Percentiles rank a stretch among this genome's conserved stretches.
These are phyloP conservation scores for Chaenogobius annularis DNA, from an alignment of 2,113 vertebrate species.

Conservation along the genomic window DNA sequence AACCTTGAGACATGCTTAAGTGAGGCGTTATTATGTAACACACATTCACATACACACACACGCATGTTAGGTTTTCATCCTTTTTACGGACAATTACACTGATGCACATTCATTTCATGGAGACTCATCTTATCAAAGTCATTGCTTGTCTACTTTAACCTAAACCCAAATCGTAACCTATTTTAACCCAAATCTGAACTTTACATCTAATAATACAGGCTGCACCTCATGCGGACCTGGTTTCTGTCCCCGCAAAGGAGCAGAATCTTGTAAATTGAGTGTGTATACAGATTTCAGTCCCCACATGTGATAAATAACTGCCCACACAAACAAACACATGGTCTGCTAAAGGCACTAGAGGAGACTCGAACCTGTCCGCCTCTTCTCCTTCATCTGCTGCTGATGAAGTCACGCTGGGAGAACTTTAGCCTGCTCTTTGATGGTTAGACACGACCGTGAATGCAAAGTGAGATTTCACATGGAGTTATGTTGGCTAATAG, in stretches of 20 bases:
- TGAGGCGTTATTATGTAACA: constrained; percentile 51
- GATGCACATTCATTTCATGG: neutral
- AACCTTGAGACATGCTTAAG: constrained; percentile 25
- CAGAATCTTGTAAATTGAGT: constrained; percentile 1
- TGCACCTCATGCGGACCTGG: too few species aligned
- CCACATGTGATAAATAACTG: neutral
- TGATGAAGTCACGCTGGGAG: constrained; percentile 18
- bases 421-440: constrained; percentile 52
- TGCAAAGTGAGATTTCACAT: constrained; percentile 45
- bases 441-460: constrained; percentile 35
- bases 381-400: constrained; percentile 49
- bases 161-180: neutral
- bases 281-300: neutral
- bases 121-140: neutral
- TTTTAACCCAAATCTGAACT: neutral
- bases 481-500: constrained; percentile 44
- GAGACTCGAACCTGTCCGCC: constrained; percentile 42
- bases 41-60: constrained; percentile 6
- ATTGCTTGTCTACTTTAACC: neutral
- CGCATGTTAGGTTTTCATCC: neutral
- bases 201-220: neutral
- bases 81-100: neutral
- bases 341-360: constrained; percentile 11
- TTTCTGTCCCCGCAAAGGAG: neutral
- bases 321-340: neutral